These are phyloP conservation scores for Cettia cetti DNA, from an alignment of 2,113 vertebrate genomes.

Conservation along the genomic window DNA sequence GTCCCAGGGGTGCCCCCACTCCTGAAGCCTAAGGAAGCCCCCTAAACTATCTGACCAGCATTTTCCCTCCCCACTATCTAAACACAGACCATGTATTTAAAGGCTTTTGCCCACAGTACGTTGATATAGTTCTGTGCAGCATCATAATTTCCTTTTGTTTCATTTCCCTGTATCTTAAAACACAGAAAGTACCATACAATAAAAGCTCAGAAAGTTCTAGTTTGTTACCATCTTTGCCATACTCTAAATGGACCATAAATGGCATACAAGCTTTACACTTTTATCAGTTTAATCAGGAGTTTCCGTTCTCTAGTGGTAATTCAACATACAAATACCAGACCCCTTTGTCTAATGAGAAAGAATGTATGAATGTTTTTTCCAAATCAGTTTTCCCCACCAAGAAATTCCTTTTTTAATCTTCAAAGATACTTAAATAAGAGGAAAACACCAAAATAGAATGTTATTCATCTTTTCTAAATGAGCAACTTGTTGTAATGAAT, in stretches of 20 bases:
- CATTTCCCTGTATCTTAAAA: not conserved
- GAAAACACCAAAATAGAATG: slow-evolving; percentile 26
- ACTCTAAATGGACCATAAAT: not conserved
- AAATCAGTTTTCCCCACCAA: not conserved
- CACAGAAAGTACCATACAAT: not conserved
- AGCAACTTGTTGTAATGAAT: slow-evolving; percentile 19
- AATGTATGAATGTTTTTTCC: not conserved
- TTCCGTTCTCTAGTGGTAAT: not conserved
- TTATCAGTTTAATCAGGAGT: not conserved
- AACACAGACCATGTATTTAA: not conserved
- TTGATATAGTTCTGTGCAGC: not conserved
- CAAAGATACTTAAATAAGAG: slow-evolving; percentile 32
- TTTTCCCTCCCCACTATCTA: not conserved
- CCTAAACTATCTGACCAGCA: not conserved
- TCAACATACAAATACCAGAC: not conserved
- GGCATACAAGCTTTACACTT: not conserved
- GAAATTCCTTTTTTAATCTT: slow-evolving; percentile 21
- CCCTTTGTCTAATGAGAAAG: not conserved
- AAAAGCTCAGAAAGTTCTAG: not conserved
- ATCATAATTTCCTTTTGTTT: not conserved
- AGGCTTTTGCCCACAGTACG: not conserved
- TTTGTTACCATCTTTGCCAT: not conserved
- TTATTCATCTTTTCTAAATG: slow-evolving; percentile 12
- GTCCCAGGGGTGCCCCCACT: not conserved
- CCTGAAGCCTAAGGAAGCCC: not conserved